phyloP scores from a whole-genome alignment of 1,140 invertebrate species.

The Nasonia longicornis region DNA sequence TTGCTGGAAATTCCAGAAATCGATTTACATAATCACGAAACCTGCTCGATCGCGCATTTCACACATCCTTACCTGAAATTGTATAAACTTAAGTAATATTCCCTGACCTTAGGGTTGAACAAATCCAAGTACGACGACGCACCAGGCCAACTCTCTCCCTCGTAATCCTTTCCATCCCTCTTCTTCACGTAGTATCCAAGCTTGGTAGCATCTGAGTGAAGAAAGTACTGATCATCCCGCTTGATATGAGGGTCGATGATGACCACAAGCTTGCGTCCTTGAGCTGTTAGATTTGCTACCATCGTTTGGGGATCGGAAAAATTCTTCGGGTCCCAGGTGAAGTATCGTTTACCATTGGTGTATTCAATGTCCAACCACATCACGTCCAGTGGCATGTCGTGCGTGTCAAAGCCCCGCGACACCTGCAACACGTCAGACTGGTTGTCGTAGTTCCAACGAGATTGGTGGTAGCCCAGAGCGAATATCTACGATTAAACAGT shows the following conservation, averaged over 20 bases:
- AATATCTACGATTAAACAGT: constrained; percentile 76
- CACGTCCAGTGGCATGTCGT: constrained; percentile 95
- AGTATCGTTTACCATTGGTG: constrained; percentile 96
- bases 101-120: constrained; percentile 82
- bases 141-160: constrained; percentile 87
- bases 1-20: constrained; percentile 69
- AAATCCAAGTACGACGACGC: constrained; percentile 96
- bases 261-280: constrained; percentile 93
- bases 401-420: constrained; percentile 85
- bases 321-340: constrained; percentile 94
- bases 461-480: constrained; percentile 95
- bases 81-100: constrained; percentile 90
- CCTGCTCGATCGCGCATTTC: too few species aligned
- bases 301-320: constrained; percentile 91
- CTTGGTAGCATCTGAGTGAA: constrained; percentile 89
- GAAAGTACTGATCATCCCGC: constrained; percentile 86
- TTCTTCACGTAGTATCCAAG: constrained; percentile 91
- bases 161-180: constrained; percentile 92
- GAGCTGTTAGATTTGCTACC: constrained; percentile 90
- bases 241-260: constrained; percentile 99
- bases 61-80: constrained; percentile 61
- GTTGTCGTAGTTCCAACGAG: constrained; percentile 99
- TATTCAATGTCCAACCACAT: constrained; percentile 99
- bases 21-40: too few species aligned
- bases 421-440: constrained; percentile 91